Base-by-base conservation (phyloP, 37 sponge, comb jelly and placozoan species). In the Oopsacas minuta region DNA sequence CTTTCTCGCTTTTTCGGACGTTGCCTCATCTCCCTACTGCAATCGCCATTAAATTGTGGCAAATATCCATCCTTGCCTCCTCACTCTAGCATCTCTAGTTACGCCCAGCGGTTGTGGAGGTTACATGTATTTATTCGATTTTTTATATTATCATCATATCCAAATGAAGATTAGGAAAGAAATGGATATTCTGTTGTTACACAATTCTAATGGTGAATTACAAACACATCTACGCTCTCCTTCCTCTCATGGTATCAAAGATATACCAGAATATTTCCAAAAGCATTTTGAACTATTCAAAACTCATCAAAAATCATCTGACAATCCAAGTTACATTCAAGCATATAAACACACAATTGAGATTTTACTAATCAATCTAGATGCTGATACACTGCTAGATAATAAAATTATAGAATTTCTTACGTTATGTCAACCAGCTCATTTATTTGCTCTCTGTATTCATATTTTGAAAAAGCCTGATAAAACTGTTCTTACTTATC, bases 331-430 rank as follows among this genome's bases (percentile, higher is more conserved):
- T n/a, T 61, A 61, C 28, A 61, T 61, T 61, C 75, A 61, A 61
- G 75, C 75, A 20, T 61, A 61, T 34, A 61, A 61, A 61, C 75
- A 61, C 22, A 61, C 75, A 61, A 12, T 61, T 20, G 75, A 61
- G 30, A 3, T 61, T 3, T 5, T 61, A 3, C 22, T 61, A 25
- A 61, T 5, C 28, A 25, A 61, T 61, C 28, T 61, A 3, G 75
- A 10, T 10, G 28, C 75, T 10, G 30, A 61, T 12, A 25, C 75
- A 20, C 30, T 61, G 5, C 28, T 61, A 5, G 30, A 61, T n/a
- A n/a, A 10, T 25, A n/a, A 61, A 25, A 12, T 61, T 61, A n/a
- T 61, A 3, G 75, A 61, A 61, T 61, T 61, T 34, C 20, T 61
- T 20, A 3, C 75, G 5, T n/a, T 61, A 25, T 61, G 28, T 61